Percentiles rank a stretch among this genome's conserved stretches.
Conservation (phyloP, 2,797 vertebrate genomes). For the Rhinatrema bivittatum region DNA sequence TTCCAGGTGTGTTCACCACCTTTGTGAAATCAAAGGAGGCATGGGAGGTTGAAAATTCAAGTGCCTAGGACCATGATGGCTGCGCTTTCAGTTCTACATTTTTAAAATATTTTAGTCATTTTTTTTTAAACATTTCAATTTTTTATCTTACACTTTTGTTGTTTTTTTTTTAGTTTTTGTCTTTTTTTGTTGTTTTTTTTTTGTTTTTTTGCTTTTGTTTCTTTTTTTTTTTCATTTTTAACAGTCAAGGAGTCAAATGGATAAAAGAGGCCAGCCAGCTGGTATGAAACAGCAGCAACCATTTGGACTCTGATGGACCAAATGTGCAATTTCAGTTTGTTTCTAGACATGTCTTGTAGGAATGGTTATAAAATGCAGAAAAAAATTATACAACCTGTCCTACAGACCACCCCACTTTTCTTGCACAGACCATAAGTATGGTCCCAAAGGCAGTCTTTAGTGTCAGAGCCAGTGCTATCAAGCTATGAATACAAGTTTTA, state of each 20-base stretch:
- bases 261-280: slow-evolving; percentile 58
- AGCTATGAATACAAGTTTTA: slow-evolving; percentile 52
- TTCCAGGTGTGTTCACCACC: slow-evolving; percentile 42
- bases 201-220: slow-evolving; percentile 13
- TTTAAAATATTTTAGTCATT: slow-evolving; percentile 30
- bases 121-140: slow-evolving; percentile 31
- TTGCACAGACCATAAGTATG: slow-evolving; percentile 54
- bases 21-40: slow-evolving; percentile 51
- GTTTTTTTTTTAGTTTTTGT: slow-evolving; percentile 36
- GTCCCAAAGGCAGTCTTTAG: slow-evolving; percentile 69
- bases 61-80: slow-evolving; percentile 53
- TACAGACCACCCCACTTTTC: slow-evolving; percentile 57
- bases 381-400: slow-evolving; percentile 64
- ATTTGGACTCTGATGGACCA: slow-evolving; percentile 39
- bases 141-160: slow-evolving; percentile 4
- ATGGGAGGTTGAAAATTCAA: slow-evolving; percentile 50
- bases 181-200: neutral
- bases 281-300: slow-evolving; percentile 58
- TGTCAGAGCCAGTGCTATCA: slow-evolving; percentile 58
- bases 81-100: slow-evolving; percentile 33
- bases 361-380: slow-evolving; percentile 66
- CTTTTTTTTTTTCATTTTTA: slow-evolving; percentile 49
- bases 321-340: slow-evolving; percentile 39
- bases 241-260: slow-evolving; percentile 65
- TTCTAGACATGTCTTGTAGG: slow-evolving; percentile 52